Percentiles rank a stretch among this genome's conserved stretches.
Conservation (phyloP, 2,113 vertebrate species). For the Thunnus maccoyii region DNA sequence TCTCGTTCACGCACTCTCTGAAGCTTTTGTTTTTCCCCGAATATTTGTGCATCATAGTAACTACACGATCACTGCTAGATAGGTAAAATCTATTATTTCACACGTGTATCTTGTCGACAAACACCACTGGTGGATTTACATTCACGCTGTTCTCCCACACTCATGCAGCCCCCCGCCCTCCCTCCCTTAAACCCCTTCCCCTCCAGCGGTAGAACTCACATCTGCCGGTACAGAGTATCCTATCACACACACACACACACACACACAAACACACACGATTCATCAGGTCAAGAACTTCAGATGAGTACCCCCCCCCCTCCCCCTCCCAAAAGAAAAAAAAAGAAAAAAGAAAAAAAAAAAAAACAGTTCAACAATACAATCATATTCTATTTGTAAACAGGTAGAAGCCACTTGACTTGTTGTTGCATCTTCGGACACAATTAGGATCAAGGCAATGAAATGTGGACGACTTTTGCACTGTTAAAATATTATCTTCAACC, state of each 20-base stretch:
- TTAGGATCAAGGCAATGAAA: conserved; percentile 99
- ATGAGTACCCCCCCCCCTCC: conserved; percentile 87
- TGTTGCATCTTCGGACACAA: conserved; percentile 99
- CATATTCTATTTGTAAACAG: conserved; percentile 99
- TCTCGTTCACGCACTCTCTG: conserved; percentile 66
- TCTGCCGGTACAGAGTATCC: conserved; percentile 32
- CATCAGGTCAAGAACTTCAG: conserved; percentile 90
- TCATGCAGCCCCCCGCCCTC: conserved; percentile 7
- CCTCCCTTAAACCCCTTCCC: background rate
- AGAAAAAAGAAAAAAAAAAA: conserved; percentile 10
- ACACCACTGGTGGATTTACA: conserved; percentile 81
- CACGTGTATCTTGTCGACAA: conserved; percentile 60
- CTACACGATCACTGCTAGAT: conserved; percentile 80
- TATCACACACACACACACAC: conserved; percentile 19
- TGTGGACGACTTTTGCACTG: conserved; percentile 96
- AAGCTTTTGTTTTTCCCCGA: conserved; percentile 45
- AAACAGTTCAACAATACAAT: conserved; percentile 98
- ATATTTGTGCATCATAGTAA: conserved; percentile 77
- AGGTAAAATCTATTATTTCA: conserved; percentile 73
- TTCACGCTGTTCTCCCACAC: conserved; percentile 73
- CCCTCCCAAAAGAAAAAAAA: conserved; percentile 33
- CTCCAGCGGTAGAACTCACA: conserved; percentile 27
- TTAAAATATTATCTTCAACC: conserved; percentile 85
- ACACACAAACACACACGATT: conserved; percentile 46
- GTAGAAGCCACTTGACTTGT: conserved; percentile 99